These are phyloP conservation scores for Steinernema feltiae DNA, from an alignment of 1,140 invertebrate species.

Conservation along the genomic window DNA sequence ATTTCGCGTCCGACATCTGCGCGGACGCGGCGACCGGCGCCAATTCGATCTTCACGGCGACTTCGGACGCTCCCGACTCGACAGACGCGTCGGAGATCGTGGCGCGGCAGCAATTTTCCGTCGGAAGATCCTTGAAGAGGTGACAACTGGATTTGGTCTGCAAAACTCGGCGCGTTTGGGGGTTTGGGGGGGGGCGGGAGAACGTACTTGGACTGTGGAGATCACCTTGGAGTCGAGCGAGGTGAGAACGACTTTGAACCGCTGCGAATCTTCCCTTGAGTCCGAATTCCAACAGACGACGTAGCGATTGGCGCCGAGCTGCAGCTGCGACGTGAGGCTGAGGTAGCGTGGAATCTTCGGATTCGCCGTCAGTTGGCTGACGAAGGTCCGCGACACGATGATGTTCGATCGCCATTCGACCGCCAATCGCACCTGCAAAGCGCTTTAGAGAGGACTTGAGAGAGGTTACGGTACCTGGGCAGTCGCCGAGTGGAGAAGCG, in stretches of 20 bases:
- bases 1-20: neutral
- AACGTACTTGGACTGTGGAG: neutral
- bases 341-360: neutral
- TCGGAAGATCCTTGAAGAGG: constrained; percentile 28
- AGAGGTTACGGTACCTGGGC: neutral
- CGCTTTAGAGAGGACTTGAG: neutral
- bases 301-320: neutral
- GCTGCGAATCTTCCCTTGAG: neutral
- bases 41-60: neutral
- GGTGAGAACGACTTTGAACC: neutral
- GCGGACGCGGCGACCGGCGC: neutral
- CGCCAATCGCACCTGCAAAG: neutral
- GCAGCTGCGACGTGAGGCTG: neutral
- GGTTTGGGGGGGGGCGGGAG: no score
- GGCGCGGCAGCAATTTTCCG: constrained; percentile 25
- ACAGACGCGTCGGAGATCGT: constrained; percentile 20
- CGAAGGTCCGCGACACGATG: constrained; percentile 1
- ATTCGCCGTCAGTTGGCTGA: neutral
- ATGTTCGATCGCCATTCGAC: constrained; percentile 3
- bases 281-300: neutral
- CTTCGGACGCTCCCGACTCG: neutral
- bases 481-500: neutral
- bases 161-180: neutral
- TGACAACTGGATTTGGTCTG: constrained; percentile 19
- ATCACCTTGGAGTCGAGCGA: neutral